Base-by-base conservation (phyloP, 2,113 vertebrate genomes). In the Aptenodytes patagonicus region DNA sequence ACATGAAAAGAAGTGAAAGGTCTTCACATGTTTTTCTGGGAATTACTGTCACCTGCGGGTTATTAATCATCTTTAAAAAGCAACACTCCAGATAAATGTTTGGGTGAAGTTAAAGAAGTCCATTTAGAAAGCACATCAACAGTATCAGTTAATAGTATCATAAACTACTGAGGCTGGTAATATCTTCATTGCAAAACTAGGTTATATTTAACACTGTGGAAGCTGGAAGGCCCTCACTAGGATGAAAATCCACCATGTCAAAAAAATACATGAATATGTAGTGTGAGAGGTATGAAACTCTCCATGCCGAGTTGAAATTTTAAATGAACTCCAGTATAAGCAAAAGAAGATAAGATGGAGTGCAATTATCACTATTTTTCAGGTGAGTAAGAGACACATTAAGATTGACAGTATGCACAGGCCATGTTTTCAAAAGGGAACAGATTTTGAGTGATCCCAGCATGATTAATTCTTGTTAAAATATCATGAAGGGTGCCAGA, bases 11-110 rank as follows among this genome's bases (percentile, higher is more conserved):
- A 73, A 91, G 38, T 21, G 17, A 68, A 92, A 89, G 31, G 8
- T 83, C 49, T 66, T 72, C 52, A 68, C 19, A 47, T 70, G 44
- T 57, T 82, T 91, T 91, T 95, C 58, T 89, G 71, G 68, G 62
- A 91, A 57, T 72, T 76, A 31, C 71, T 86, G 75, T 95, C 90
- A 92, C 32, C 26, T 71, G 28, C 0, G 3, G 31, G 55, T 83
- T 69, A 70, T 87, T 89, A 82, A 91, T 92, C 51, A 68, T 31
- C 72, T 54, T 89, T 65, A 32, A 44, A 94, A 84, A 73, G 36
- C 29, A 77, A 21, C 31, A 38, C 21, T 92, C 19, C 76, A 83
- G 26, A 22, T 36, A 83, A 83, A 8, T 54, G 47, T 47, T 91
- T 61, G 46, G 46, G 70, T 58, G 38, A 77, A 83, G 62, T 40